These are phyloP conservation scores for Eumerus sabulonum DNA, from an alignment of 2,888 invertebrate genomes.

Conservation along the genomic window DNA sequence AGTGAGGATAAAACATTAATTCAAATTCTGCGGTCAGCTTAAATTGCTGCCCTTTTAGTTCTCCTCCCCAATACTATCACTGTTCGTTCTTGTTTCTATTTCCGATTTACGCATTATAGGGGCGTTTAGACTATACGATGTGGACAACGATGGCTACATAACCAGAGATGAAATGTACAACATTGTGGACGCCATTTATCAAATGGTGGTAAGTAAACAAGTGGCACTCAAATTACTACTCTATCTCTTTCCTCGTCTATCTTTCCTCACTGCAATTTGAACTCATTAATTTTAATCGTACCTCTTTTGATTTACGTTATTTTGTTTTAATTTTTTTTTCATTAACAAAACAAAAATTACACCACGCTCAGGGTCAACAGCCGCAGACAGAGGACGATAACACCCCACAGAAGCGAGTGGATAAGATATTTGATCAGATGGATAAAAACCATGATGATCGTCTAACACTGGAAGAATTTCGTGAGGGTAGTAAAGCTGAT, in stretches of 20 bases:
- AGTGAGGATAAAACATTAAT: conserved; percentile 24
- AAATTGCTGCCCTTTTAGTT: conserved; percentile 8
- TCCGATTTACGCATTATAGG: conserved; percentile 82
- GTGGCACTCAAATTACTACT: conserved; percentile 16
- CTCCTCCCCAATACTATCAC: neutral
- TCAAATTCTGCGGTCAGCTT: conserved; percentile 48
- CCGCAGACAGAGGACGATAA: conserved; percentile 94
- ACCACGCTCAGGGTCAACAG: conserved; percentile 86
- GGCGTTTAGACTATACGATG: conserved; percentile 97
- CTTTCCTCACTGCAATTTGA: neutral
- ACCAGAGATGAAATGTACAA: conserved; percentile 98
- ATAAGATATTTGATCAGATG: conserved; percentile 99
- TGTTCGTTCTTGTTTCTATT: conserved; percentile 10
- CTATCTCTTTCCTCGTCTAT: neutral
- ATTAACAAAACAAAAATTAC: conserved; percentile 5
- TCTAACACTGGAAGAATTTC: conserved; percentile 96
- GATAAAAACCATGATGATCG: conserved; percentile 99
- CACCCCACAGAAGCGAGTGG: conserved; percentile 96
- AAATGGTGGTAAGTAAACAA: conserved; percentile 93
- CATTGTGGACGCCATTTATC: conserved; percentile 98
- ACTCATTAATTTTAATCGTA: neutral
- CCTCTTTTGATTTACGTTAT: neutral
- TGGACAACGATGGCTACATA: conserved; percentile 97
- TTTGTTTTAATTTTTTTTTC: conserved; percentile 9
- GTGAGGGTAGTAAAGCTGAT: conserved; percentile 98